These are phyloP conservation scores for Magallana nippona DNA, from an alignment of 2,888 invertebrate species.

Conservation along the genomic window DNA sequence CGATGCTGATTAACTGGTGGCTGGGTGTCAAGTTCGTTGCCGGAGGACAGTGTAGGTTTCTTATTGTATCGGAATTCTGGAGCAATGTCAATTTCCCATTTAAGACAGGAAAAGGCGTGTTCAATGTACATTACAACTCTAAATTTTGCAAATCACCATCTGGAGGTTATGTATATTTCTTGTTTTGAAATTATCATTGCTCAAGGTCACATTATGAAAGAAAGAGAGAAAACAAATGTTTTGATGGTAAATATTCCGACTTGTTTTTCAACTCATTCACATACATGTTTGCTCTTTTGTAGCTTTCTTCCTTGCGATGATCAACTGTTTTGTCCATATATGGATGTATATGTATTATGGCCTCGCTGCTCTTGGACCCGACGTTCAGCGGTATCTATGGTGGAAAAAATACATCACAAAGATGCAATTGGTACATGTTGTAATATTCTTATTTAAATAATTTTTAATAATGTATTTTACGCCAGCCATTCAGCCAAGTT, in stretches of 20 bases:
- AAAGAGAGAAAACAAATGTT: too few species aligned
- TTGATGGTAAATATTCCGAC: too few species aligned
- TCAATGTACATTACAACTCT: too few species aligned
- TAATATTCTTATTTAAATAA: slow-evolving; percentile 40
- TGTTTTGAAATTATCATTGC: too few species aligned
- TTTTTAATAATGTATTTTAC: too few species aligned
- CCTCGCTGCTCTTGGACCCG: slow-evolving; percentile 70
- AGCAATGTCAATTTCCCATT: too few species aligned
- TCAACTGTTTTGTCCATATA: slow-evolving; percentile 73
- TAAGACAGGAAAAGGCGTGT: too few species aligned
- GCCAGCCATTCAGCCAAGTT: too few species aligned
- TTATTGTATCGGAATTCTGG: background rate
- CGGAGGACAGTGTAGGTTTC: slow-evolving; percentile 68
- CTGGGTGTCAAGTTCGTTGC: slow-evolving; percentile 65
- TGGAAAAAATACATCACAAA: slow-evolving; percentile 75
- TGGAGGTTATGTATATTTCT: too few species aligned
- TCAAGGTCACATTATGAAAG: too few species aligned
- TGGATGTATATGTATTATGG: slow-evolving; percentile 75
- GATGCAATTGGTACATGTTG: slow-evolving; percentile 74
- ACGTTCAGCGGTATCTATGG: slow-evolving; percentile 72
- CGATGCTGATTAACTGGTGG: slow-evolving; percentile 72
- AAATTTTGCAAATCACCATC: too few species aligned
- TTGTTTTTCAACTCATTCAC: too few species aligned
- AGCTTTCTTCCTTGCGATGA: slow-evolving; percentile 68
- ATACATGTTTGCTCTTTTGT: slow-evolving; percentile 40